Base-by-base conservation (phyloP, 2,113 vertebrate genomes). In the Elgaria multicarinata region DNA sequence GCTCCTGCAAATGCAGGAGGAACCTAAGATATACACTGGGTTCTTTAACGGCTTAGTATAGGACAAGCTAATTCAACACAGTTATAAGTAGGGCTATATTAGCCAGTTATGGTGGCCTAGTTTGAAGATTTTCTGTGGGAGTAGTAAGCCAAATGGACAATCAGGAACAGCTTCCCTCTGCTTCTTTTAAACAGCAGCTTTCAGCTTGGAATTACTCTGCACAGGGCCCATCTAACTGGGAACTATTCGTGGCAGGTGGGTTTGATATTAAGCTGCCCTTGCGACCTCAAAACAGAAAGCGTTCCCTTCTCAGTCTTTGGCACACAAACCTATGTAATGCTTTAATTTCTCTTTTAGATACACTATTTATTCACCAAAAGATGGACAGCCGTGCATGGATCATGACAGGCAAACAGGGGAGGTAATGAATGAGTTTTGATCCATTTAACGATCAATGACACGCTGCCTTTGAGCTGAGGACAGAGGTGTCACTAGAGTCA, bases 331-430 rank as follows among this genome's bases (percentile, higher is more conserved):
- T 92, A 66, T 90, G 71, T 86, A n/a, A 44, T 83, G 58, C 46
- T 69, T 46, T n/a, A 1, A 1, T 4, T 42, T 1, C 62, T 87
- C 87, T 90, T 96, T 84, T 95, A 99, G 99, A 36, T 99, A 99
- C 26, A 99, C 99, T 39, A 98, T 99, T 96, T 99, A 98, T 96
- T 99, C 98, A 90, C 98, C 99, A 71, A 99, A 98, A 96, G 99
- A 99, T 95, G 98, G 98, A 33, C 99, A 99, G 88, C 99, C 99
- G 69, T 99, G 99, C 92, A 99, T 99, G 99, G 99, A 99, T 96
- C 99, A 99, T 92, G 99, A 99, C 96, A 98, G 99, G 95, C 99
- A 99, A 95, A 98, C 98, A 75, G 99, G 99, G 96, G 99, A 99
- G 98, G 99, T 99, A 96, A 92, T 83, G 0, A 89, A 85, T 55